Percentiles rank a stretch among this genome's conserved stretches.
Conservation (phyloP, 2,113 vertebrate species). For the Pavo muticus region DNA sequence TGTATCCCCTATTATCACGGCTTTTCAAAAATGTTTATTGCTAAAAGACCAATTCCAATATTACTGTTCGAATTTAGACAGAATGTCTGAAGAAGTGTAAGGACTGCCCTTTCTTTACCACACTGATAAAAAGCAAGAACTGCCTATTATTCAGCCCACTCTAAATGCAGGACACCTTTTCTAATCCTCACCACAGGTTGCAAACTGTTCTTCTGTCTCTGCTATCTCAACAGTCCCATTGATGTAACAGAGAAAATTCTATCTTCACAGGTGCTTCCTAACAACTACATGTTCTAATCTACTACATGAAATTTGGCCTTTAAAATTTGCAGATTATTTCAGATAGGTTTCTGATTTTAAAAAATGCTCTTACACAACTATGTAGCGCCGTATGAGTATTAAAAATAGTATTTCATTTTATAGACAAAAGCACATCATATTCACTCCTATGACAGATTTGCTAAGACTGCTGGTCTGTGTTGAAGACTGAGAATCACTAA, state of each 20-base stretch:
- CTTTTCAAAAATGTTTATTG: not conserved
- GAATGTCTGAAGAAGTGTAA: not conserved
- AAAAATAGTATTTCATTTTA: not conserved
- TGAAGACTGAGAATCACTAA: not conserved
- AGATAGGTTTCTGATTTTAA: not conserved
- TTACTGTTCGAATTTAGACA: not conserved
- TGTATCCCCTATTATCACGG: not conserved
- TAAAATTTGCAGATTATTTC: not conserved
- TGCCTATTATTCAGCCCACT: not conserved
- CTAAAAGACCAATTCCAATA: not conserved
- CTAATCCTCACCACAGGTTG: not conserved
- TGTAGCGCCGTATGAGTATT: not conserved
- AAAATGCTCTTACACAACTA: not conserved
- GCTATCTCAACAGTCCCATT: not conserved
- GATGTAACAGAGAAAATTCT: not conserved
- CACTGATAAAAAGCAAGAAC: not conserved
- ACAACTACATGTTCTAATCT: not conserved
- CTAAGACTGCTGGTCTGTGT: not conserved
- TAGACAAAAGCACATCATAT: not conserved
- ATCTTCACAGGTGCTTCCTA: not conserved
- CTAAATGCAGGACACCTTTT: not conserved
- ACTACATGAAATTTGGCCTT: not conserved
- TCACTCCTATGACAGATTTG: not conserved
- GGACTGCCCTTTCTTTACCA: not conserved
- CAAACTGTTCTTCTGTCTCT: not conserved